A percentile compares a stretch with the other conserved stretches of the same genome.
These are phyloP conservation scores for Chrysogorgia sp. DNA, from an alignment of 92 coral and sea anemone species.

Conservation along the genomic window DNA sequence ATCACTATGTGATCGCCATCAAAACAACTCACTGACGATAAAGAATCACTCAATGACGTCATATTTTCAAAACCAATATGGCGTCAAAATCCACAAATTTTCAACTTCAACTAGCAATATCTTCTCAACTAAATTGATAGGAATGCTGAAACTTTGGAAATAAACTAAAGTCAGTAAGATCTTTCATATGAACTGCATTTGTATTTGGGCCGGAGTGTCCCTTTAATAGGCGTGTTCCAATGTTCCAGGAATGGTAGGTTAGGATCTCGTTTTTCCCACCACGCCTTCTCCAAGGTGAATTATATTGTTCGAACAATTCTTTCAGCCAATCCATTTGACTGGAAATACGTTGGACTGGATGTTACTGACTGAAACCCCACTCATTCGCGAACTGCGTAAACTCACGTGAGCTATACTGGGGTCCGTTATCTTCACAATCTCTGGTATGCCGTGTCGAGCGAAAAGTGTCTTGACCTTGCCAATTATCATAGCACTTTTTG, in stretches of 20 bases:
- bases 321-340: slow-evolving; percentile 40
- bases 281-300: slow-evolving; percentile 27
- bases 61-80: too few relatives aligned
- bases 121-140: too few relatives aligned
- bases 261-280: slow-evolving; percentile 43
- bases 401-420: slow-evolving; percentile 25
- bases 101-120: too few relatives aligned
- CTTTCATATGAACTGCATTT: too few relatives aligned
- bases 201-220: too few relatives aligned
- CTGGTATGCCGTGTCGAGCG: slow-evolving; percentile 39
- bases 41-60: too few relatives aligned
- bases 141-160: too few relatives aligned
- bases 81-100: too few relatives aligned
- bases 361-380: slow-evolving; percentile 28
- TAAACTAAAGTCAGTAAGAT: too few relatives aligned
- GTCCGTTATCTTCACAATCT: slow-evolving; percentile 40
- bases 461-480: slow-evolving; percentile 7
- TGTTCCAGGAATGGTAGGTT: slow-evolving; percentile 36
- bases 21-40: too few relatives aligned
- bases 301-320: slow-evolving; percentile 38
- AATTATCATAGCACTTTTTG: slow-evolving; percentile 34
- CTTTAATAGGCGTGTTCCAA: slow-evolving; percentile 36
- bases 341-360: slow-evolving; percentile 41
- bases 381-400: slow-evolving; percentile 24
- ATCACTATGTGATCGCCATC: too few relatives aligned